Evolutionary conservation across 2,113 vertebrate species (phyloP), one percentile per base, ranked within the genome.

Genomic region (Drymodes brunneopygia): DNA sequence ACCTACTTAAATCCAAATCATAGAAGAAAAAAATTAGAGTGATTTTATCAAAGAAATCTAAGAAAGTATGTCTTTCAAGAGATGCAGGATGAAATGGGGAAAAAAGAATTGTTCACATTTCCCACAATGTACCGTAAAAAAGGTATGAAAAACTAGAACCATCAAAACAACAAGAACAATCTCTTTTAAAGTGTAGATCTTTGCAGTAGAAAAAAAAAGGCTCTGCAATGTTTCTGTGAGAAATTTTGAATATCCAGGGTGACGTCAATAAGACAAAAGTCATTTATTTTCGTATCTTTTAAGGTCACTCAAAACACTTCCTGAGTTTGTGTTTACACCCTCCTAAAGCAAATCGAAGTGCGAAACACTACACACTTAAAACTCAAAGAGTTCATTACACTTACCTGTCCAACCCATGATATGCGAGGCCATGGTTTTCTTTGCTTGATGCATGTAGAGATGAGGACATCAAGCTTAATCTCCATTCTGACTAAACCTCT

Each of bases 321-420:
- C 23, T 15, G 25, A 61, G 6, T 15, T 5, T 31, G 25, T 40
- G 75, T 48, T 38, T 18, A 20, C 13, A 20, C 2, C 1, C 2
- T 11, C 5, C 2, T 6, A 28, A 36, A 6, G 1, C 11, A 86
- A 54, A 50, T 2, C 8, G 16, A 80, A 38, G 8, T 18, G 5
- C 5, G 13, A 82, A 83, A 2, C 8, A 36, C 16, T 11, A 56
- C 1, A 40, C 7, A 61, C 65, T 25, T 18, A 27, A 64, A 86
- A 45, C 8, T 44, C n/a, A 53, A 81, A 19, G 31, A 54, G 10
- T 35, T 40, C 12, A n/a, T 35, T 45, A 31, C n/a, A 44, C 84
- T 81, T 82, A 98, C 98, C 94, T 98, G 96, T 66, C 98, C 98
- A 75, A 98, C 45, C 98, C 98, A 98, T 3, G 96, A 96, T 54